These are phyloP conservation scores for Callocephalon fimbriatum DNA, from an alignment of 2,113 vertebrate species.

Conservation along the genomic window DNA sequence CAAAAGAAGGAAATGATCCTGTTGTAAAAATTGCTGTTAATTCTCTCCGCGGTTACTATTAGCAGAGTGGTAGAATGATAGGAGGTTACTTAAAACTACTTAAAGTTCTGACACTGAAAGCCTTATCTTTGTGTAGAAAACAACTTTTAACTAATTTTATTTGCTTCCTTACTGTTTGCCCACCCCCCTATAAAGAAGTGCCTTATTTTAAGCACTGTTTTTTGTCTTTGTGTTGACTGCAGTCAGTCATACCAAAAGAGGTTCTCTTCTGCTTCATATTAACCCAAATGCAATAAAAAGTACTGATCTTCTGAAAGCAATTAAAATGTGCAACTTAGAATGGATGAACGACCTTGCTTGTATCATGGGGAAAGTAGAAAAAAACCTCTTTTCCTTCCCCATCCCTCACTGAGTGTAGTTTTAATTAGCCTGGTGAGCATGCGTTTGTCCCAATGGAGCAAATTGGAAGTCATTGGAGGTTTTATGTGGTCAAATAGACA, in stretches of 20 bases:
- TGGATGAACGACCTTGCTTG: slow-evolving; percentile 49
- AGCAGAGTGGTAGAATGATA: slow-evolving; percentile 71
- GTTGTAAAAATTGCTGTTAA: slow-evolving; percentile 72
- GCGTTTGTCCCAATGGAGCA: background rate
- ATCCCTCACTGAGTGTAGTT: slow-evolving; percentile 42
- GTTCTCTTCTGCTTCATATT: slow-evolving; percentile 61
- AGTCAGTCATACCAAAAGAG: slow-evolving; percentile 36
- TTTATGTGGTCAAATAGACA: slow-evolving; percentile 54
- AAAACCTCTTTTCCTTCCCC: slow-evolving; percentile 34
- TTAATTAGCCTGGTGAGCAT: slow-evolving; percentile 47
- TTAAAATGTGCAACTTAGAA: slow-evolving; percentile 59
- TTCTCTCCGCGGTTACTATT: slow-evolving; percentile 73
- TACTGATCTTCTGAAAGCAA: slow-evolving; percentile 57
- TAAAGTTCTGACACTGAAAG: slow-evolving; percentile 85
- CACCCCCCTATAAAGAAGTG: slow-evolving; percentile 40
- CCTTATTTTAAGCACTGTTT: slow-evolving; percentile 76
- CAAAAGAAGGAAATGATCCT: slow-evolving; percentile 67
- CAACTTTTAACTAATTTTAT: slow-evolving; percentile 66
- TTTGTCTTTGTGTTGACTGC: slow-evolving; percentile 50
- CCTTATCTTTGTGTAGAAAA: slow-evolving; percentile 71
- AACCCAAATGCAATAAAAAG: slow-evolving; percentile 59
- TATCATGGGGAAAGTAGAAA: slow-evolving; percentile 45
- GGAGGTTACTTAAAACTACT: slow-evolving; percentile 79
- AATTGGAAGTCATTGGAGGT: slow-evolving; percentile 19
- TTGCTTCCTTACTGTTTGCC: slow-evolving; percentile 58